Base-by-base conservation (phyloP, 2,797 vertebrate genomes). In the Microctenopoma stevenorrisi region DNA sequence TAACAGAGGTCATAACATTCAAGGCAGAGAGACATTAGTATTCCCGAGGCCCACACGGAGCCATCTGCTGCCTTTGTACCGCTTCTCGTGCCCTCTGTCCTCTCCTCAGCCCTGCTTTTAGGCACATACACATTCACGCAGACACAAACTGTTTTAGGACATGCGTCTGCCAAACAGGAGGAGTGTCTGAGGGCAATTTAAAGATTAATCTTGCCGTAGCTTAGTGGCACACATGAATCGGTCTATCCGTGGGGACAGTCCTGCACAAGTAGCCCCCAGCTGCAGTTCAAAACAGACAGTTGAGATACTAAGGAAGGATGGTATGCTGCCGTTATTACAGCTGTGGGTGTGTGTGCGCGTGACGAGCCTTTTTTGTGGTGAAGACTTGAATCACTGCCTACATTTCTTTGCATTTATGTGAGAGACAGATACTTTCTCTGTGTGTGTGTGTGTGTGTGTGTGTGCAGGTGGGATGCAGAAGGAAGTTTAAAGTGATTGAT, bases 21-120 rank as follows among this genome's bases (percentile, higher is more conserved):
- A 79, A 82, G 43, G 67, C 83, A 82, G 62, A 72, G 68, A 69
- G 65, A 71, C 80, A 87, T 88, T 85, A 83, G 81, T 81, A 88
- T 90, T 88, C 86, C 74, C 38, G 4, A 49, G 62, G 68, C 68
- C 76, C 46, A 53, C 66, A 68, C 71, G 64, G 22, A 83, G 60
- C 85, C 89, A 89, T 89, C 87, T 89, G 86, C 87, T 80, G 62
- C 78, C 79, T 69, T 74, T 48, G 8, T 40, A 75, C 66, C 59
- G 57, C 62, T 59, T 73, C 66, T 48, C 52, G 69, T 43, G 5
- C 70, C 71, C 74, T 74, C 68, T 64, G 54, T 58, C 68, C 65
- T 66, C 40, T 49, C 47, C 18, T 62, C 72, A 65, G 64, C 57
- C 47, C 58, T 64, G 50, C 46, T 48, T 84, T 74, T 65, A 60